phyloP scores from a whole-genome alignment of 2,888 invertebrate species.

The Diploptera punctata region DNA sequence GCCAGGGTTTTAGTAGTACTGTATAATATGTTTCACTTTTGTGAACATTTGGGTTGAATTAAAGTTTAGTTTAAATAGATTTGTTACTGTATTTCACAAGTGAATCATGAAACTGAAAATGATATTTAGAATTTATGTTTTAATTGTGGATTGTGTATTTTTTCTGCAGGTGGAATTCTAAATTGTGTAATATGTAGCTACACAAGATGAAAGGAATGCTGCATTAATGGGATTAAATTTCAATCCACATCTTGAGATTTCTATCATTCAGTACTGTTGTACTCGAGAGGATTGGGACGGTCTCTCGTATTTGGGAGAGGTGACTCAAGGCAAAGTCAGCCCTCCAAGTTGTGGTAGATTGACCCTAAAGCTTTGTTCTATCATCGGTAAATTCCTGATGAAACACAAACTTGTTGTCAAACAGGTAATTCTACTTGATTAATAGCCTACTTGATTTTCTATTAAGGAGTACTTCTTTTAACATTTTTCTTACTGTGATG shows the following conservation, averaged over 20 bases:
- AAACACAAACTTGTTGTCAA: slow-evolving; percentile 65
- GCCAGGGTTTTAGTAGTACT: too few species aligned
- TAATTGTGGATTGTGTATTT: too few species aligned
- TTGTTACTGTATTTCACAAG: too few species aligned
- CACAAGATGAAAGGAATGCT: slow-evolving; percentile 63
- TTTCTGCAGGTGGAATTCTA: slow-evolving; percentile 63
- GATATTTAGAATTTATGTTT: too few species aligned
- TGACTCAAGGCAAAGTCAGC: slow-evolving; percentile 69
- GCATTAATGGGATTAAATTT: slow-evolving; percentile 60
- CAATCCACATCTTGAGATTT: slow-evolving; percentile 57
- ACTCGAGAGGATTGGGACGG: slow-evolving; percentile 77
- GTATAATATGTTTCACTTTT: too few species aligned
- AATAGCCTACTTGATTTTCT: too few species aligned
- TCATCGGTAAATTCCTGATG: slow-evolving; percentile 65
- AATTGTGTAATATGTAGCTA: slow-evolving; percentile 73
- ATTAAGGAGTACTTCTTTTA: too few species aligned
- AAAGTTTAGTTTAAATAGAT: too few species aligned
- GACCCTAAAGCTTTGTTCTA: slow-evolving; percentile 70
- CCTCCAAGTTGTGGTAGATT: slow-evolving; percentile 59
- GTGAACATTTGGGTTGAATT: too few species aligned
- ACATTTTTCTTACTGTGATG: too few species aligned
- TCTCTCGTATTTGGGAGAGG: slow-evolving; percentile 70
- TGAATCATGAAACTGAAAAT: too few species aligned
- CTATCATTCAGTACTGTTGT: slow-evolving; percentile 71
- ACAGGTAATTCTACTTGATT: too few species aligned